A percentile compares a stretch with the other conserved stretches of the same genome.
phyloP scores from a whole-genome alignment of 2,113 vertebrate species.

The Pelecanus crispus region DNA sequence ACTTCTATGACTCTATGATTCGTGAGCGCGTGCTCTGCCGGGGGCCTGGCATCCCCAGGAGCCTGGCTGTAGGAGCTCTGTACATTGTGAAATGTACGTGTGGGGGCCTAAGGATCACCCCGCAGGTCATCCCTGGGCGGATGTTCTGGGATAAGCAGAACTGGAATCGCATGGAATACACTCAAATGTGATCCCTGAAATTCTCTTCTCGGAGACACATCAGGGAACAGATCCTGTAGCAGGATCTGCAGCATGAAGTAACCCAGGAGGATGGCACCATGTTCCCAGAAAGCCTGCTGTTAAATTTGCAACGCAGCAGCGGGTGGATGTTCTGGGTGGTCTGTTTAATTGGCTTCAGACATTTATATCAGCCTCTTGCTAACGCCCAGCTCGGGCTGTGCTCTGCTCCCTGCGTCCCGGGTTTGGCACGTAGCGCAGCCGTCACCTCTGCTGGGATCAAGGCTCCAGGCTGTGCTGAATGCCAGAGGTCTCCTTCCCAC shows the following conservation, averaged over 20 bases:
- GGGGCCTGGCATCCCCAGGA: fast-evolving
- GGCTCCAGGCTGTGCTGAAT: not conserved
- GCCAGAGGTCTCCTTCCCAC: not conserved
- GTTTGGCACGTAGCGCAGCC: fast-evolving
- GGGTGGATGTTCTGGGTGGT: not conserved
- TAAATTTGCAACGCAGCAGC: fast-evolving
- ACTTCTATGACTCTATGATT: too few relatives aligned
- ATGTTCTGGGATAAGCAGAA: not conserved
- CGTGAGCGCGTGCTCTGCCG: fast-evolving
- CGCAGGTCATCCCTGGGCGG: not conserved
- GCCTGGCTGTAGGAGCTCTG: not conserved
- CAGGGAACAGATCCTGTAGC: not conserved
- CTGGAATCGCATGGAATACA: fast-evolving
- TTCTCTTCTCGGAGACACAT: fast-evolving
- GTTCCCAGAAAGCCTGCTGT: not conserved
- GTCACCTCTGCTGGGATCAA: too few relatives aligned
- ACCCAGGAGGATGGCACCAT: fast-evolving
- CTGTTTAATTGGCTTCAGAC: not conserved
- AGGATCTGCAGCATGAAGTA: not conserved
- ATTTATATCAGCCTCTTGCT: fast-evolving
- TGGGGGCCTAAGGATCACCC: too few relatives aligned
- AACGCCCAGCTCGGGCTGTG: fast-evolving
- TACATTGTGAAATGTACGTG: fast-evolving
- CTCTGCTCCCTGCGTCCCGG: not conserved
- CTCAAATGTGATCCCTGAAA: not conserved